A percentile compares a stretch with the other conserved stretches of the same genome.
Conservation (phyloP, 2,797 vertebrate genomes). For the Crossoptilon crossoptilon region DNA sequence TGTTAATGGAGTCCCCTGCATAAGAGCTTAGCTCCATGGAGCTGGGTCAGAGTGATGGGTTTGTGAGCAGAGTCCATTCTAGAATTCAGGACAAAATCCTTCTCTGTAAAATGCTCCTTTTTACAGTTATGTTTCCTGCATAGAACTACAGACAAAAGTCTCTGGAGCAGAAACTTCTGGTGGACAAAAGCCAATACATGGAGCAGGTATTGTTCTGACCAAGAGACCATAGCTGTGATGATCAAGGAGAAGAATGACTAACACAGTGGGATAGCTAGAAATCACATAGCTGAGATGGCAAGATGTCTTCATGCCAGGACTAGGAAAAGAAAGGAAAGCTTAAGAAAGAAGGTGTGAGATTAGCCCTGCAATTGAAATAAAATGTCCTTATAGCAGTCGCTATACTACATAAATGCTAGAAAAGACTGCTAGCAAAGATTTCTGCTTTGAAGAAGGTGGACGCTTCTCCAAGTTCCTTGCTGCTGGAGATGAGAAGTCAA, state of each 20-base stretch:
- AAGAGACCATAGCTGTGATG: not conserved
- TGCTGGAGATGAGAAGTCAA: not conserved
- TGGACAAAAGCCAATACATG: not conserved
- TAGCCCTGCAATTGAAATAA: not conserved
- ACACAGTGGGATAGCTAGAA: not conserved
- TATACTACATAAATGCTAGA: not conserved
- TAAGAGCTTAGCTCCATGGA: not conserved
- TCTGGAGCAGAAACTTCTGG: constrained; percentile 13
- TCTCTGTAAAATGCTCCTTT: not conserved
- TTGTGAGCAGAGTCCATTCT: constrained; percentile 16
- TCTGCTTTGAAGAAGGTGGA: not conserved
- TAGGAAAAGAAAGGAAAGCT: not conserved
- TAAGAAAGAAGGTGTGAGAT: not conserved
- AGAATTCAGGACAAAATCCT: constrained; percentile 28
- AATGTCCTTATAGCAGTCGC: not conserved
- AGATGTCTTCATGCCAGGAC: not conserved
- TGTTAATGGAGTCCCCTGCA: not conserved
- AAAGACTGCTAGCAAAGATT: not conserved
- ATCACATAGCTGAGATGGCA: not conserved
- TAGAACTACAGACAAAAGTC: not conserved
- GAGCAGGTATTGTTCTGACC: constrained; percentile 2
- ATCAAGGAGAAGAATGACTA: not conserved
- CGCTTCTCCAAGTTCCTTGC: not conserved
- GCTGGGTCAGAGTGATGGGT: constrained; percentile 9
- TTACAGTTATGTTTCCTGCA: not conserved